Percentiles rank a stretch among this genome's conserved stretches.
Evolutionary conservation across 92 coral and sea anemone species (phyloP).

Genomic region (Desmophyllum pertusum): DNA sequence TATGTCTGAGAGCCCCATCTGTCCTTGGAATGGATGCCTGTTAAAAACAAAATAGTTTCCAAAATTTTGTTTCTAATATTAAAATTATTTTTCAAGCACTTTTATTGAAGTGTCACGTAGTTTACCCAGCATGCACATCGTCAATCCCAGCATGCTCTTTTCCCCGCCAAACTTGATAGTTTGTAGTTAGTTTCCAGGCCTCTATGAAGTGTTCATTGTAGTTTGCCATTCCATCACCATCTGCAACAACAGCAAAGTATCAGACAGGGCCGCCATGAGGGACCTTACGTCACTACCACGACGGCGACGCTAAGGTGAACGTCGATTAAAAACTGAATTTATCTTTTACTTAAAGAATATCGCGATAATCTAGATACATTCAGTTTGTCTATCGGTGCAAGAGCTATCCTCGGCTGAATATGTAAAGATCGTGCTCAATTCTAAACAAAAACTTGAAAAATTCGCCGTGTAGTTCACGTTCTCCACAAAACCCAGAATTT

Average conservation of each 20-base stretch:
- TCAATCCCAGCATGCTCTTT: constrained; percentile 87
- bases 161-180: constrained; percentile 68
- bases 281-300: too few relatives aligned
- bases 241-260: constrained; percentile 27
- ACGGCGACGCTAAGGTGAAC: too few relatives aligned
- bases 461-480: too few relatives aligned
- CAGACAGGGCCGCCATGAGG: not conserved
- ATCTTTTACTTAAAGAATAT: too few relatives aligned
- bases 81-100: not conserved
- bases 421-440: too few relatives aligned
- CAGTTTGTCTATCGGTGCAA: too few relatives aligned
- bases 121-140: constrained; percentile 91
- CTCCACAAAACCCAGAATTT: too few relatives aligned
- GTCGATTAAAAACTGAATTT: too few relatives aligned
- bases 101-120: not conserved
- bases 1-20: constrained; percentile 80
- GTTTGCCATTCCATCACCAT: constrained; percentile 73
- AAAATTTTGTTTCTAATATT: not conserved
- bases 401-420: too few relatives aligned
- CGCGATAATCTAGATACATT: too few relatives aligned
- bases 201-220: constrained; percentile 72
- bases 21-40: constrained; percentile 95
- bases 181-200: constrained; percentile 82
- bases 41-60: not conserved
- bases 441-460: too few relatives aligned